These are phyloP conservation scores for Drosophila bipectinata DNA, from an alignment of 1,140 invertebrate genomes.

Conservation along the genomic window DNA sequence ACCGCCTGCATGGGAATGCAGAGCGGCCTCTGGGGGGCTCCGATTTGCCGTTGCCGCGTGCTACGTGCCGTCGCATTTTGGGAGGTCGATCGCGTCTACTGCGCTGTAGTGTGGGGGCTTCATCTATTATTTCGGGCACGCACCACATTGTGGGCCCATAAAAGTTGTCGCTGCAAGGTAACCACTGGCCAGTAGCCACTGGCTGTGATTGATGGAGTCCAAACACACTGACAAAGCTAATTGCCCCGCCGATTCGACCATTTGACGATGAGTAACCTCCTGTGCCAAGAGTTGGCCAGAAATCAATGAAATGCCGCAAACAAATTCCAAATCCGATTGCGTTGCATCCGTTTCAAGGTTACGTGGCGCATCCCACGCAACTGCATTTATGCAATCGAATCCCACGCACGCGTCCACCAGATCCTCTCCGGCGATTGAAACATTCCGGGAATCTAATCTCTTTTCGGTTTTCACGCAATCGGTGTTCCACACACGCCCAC, in stretches of 20 bases:
- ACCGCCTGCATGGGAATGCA: constrained; percentile 38
- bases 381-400: constrained; percentile 45
- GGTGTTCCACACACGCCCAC: background rate
- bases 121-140: constrained; percentile 57
- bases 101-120: background rate
- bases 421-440: constrained; percentile 3
- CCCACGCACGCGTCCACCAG: background rate
- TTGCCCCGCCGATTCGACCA: constrained; percentile 5
- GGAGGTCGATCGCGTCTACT: constrained; percentile 29
- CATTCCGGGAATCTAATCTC: constrained; percentile 10
- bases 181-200: constrained; percentile 27
- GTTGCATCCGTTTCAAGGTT: constrained; percentile 38
- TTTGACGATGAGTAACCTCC: constrained; percentile 36
- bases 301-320: constrained; percentile 26
- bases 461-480: constrained; percentile 3
- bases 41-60: constrained; percentile 16
- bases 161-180: constrained; percentile 60
- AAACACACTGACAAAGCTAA: constrained; percentile 26
- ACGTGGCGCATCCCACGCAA: constrained; percentile 11
- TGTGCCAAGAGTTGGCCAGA: constrained; percentile 32
- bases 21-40: constrained; percentile 37
- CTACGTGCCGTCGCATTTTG: constrained; percentile 55
- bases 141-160: constrained; percentile 58
- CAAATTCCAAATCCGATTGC: constrained; percentile 30
- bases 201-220: constrained; percentile 15